A percentile compares a stretch with the other conserved stretches of the same genome.
These are phyloP conservation scores for Heloderma charlesbogerti DNA, from an alignment of 2,113 vertebrate genomes.

Conservation along the genomic window DNA sequence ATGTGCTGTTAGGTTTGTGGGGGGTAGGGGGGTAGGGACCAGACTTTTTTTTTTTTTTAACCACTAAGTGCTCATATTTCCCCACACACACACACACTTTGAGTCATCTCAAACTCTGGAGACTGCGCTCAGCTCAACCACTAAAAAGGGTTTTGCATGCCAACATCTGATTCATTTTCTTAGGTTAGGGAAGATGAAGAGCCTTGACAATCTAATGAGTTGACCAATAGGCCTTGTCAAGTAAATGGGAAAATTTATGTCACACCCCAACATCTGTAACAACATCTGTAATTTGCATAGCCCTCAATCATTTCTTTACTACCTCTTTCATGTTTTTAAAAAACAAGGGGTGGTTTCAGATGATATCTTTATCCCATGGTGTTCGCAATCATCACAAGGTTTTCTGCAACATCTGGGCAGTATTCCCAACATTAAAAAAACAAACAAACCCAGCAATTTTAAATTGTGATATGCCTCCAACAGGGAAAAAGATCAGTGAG, in stretches of 20 bases:
- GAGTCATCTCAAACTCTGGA: conserved; percentile 6
- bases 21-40: background rate
- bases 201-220: background rate
- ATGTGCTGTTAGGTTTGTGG: background rate
- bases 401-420: background rate
- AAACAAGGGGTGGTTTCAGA: background rate
- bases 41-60: background rate
- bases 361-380: background rate
- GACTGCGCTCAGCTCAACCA: background rate
- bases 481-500: background rate
- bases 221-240: background rate
- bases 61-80: background rate
- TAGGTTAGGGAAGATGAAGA: background rate
- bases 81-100: background rate
- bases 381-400: background rate
- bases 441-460: too few relatives aligned
- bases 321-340: background rate
- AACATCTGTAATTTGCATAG: background rate
- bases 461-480: background rate
- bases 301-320: background rate
- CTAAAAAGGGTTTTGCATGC: background rate
- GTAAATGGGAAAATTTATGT: too few relatives aligned
- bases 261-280: background rate
- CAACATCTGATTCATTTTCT: background rate
- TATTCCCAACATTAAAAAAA: background rate